phyloP scores from a whole-genome alignment of 1,140 invertebrate species.

The Calephelis virginiensis region DNA sequence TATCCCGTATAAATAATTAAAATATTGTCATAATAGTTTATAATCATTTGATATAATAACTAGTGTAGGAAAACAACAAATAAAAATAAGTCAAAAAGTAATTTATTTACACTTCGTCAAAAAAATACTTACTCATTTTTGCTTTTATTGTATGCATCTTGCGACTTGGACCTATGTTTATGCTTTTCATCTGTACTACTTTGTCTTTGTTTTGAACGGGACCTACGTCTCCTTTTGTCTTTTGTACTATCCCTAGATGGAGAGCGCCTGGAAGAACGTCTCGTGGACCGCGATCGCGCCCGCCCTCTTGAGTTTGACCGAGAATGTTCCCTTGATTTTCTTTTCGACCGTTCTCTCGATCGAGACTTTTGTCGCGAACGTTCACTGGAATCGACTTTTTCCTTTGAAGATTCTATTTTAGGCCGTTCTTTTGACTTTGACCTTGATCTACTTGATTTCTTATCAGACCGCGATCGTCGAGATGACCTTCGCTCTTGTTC shows the following conservation, averaged over 20 bases:
- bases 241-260: constrained; percentile 39
- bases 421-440: constrained; percentile 53
- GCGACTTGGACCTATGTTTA: constrained; percentile 60
- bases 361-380: constrained; percentile 49
- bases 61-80: background rate
- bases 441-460: constrained; percentile 42
- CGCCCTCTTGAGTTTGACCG: constrained; percentile 49
- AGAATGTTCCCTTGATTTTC: constrained; percentile 50
- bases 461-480: constrained; percentile 40
- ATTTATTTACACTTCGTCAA: background rate
- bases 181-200: constrained; percentile 46
- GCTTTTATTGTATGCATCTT: constrained; percentile 54
- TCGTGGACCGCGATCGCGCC: constrained; percentile 41
- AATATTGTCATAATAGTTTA: too few species aligned
- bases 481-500: constrained; percentile 50
- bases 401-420: constrained; percentile 43
- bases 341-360: constrained; percentile 51
- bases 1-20: too few species aligned
- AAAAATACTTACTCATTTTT: constrained; percentile 62
- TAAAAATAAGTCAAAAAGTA: background rate
- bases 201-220: constrained; percentile 44
- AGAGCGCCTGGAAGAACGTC: constrained; percentile 35
- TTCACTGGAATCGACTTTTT: constrained; percentile 49
- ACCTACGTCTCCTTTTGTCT: constrained; percentile 33
- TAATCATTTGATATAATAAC: background rate